Percentiles rank a stretch among this genome's conserved stretches.
Conservation (phyloP, 35 echinoderm and acorn worm genomes). For the Anneissia japonica region DNA sequence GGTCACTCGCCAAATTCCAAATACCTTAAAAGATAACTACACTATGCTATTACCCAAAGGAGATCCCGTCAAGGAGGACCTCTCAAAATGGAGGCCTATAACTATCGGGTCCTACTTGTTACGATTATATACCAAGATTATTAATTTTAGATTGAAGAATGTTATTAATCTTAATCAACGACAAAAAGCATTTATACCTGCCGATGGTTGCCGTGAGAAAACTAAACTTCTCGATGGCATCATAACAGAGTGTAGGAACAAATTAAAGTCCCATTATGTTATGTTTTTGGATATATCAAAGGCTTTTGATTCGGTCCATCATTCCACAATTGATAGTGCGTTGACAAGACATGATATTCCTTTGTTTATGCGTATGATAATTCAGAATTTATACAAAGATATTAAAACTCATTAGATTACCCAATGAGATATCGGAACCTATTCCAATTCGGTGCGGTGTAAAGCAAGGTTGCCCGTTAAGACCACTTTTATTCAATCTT, state of each 20-base stretch:
- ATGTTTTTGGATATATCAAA: conserved; percentile 22
- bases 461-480: conserved; percentile 23
- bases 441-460: conserved; percentile 7
- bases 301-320: conserved; percentile 31
- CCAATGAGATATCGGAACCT: not conserved
- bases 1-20: not conserved
- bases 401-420: not conserved
- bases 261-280: not conserved
- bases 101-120: conserved; percentile 19
- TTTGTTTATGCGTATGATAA: not conserved
- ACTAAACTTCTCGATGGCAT: not conserved
- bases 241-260: not conserved
- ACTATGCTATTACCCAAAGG: not conserved
- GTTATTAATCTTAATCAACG: not conserved
- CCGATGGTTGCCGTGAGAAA: conserved; percentile 29
- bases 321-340: not conserved
- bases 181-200: conserved; percentile 27
- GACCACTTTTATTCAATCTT: not conserved
- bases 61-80: not conserved
- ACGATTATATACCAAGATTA: not conserved
- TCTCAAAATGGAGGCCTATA: not conserved
- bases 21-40: not conserved
- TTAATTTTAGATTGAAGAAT: not conserved
- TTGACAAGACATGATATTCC: not conserved
- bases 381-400: not conserved